phyloP scores from a whole-genome alignment of 2,888 invertebrate genomes.

The Drosophila leonis region DNA sequence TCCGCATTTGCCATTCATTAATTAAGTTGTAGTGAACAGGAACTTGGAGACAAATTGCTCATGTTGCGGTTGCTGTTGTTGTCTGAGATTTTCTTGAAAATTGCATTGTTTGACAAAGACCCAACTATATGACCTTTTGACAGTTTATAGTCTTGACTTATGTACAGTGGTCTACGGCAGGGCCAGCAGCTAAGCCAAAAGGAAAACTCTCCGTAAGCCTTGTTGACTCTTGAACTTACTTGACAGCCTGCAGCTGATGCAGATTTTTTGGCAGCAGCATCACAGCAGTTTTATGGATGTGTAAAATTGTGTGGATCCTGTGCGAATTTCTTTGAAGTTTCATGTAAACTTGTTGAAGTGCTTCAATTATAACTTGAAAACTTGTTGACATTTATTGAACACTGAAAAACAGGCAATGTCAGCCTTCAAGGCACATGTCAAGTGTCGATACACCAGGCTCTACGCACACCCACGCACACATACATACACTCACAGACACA shows the following conservation, averaged over 20 bases:
- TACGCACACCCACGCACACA: conserved; percentile 10
- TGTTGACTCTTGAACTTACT: conserved; percentile 68
- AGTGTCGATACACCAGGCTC: conserved; percentile 24
- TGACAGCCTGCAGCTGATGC: conserved; percentile 52
- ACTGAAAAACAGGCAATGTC: conserved; percentile 43
- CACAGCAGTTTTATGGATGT: conserved; percentile 34
- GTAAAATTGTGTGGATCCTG: conserved; percentile 38
- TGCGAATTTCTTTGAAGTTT: conserved; percentile 49
- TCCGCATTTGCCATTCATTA: conserved; percentile 40
- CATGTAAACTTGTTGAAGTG: conserved; percentile 67
- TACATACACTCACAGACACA: background rate
- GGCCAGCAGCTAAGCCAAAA: conserved; percentile 33
- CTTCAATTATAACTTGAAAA: conserved; percentile 77
- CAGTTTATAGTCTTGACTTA: conserved; percentile 57
- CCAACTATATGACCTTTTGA: conserved; percentile 65
- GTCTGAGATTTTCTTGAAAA: conserved; percentile 49
- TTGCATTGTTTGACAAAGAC: conserved; percentile 68
- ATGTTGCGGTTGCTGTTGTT: conserved; percentile 45
- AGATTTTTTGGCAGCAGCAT: conserved; percentile 36
- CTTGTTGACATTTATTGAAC: conserved; percentile 77
- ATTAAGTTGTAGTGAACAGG: conserved; percentile 47
- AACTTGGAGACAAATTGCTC: conserved; percentile 50
- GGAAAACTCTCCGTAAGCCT: conserved; percentile 55
- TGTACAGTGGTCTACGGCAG: conserved; percentile 19
- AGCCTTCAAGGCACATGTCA: conserved; percentile 35